Evolutionary conservation across 2,888 invertebrate genomes (phyloP).

Genomic region (Heliconius hortense): DNA sequence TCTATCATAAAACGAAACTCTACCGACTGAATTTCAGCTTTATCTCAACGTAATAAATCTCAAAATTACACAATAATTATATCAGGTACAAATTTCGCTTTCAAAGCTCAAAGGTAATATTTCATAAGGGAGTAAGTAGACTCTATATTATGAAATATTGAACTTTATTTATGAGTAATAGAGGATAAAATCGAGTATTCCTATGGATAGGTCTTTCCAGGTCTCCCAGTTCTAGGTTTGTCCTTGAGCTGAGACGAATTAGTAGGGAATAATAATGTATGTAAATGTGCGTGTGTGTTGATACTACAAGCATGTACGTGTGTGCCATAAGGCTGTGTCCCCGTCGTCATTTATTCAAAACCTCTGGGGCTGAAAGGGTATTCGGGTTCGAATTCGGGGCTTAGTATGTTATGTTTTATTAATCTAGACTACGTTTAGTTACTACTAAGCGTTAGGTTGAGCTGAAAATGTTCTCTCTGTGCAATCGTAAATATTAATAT

Average conservation of each 20-base stretch:
- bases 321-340: conserved; percentile 37
- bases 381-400: conserved; percentile 26
- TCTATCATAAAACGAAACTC: conserved; percentile 39
- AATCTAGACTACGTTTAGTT: conserved; percentile 17
- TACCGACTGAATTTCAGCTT: conserved; percentile 49
- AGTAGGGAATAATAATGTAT: conserved; percentile 81
- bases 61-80: conserved; percentile 38
- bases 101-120: conserved; percentile 60
- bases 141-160: conserved; percentile 39
- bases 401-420: conserved; percentile 27
- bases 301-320: conserved; percentile 40
- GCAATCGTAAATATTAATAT: conserved; percentile 6
- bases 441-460: background rate
- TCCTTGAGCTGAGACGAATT: conserved; percentile 80
- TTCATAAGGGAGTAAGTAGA: conserved; percentile 54
- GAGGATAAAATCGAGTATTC: conserved; percentile 43
- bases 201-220: conserved; percentile 59
- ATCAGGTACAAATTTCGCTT: conserved; percentile 79
- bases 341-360: conserved; percentile 38
- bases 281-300: conserved; percentile 64
- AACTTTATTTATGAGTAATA: conserved; percentile 36
- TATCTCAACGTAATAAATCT: conserved; percentile 44
- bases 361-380: conserved; percentile 30
- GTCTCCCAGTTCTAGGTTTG: conserved; percentile 62
- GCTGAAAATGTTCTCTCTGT: background rate